Conservation (phyloP, 2,888 invertebrate genomes). For the Herminia tarsipennalis region DNA sequence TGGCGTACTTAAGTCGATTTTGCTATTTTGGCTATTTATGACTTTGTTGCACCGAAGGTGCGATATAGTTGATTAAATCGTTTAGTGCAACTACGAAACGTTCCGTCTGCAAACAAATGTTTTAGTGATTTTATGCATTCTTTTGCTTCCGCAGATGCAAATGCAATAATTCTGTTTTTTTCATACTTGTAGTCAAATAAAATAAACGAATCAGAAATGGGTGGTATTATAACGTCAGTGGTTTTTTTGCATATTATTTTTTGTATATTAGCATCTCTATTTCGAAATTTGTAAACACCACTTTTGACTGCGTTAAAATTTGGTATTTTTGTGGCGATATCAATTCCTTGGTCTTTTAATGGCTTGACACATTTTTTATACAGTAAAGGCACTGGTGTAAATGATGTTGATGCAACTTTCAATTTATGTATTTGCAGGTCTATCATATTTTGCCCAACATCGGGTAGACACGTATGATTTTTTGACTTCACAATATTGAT, state of each 20-base stretch:
- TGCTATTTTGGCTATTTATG: neutral
- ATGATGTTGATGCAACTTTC: neutral
- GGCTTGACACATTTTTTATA: neutral
- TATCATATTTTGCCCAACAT: no score
- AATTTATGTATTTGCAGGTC: neutral
- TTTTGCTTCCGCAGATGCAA: neutral
- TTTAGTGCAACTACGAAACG: no score
- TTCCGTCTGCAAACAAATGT: no score
- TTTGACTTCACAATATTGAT: no score
- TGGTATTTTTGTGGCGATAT: neutral
- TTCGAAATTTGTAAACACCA: neutral
- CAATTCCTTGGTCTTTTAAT: neutral
- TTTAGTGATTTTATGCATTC: neutral
- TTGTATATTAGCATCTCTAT: no score
- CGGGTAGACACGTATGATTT: neutral
- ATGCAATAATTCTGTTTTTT: neutral
- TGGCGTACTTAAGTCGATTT: conserved; percentile 5
- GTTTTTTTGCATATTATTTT: neutral
- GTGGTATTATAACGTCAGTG: neutral
- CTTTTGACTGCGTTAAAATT: no score
- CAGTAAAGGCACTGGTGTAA: neutral
- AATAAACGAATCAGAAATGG: neutral
- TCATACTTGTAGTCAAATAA: neutral
- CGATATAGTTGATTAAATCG: neutral
- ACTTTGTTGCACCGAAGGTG: conserved; percentile 2